Percentiles rank a stretch among this genome's conserved stretches.
These are phyloP conservation scores for Diplosoma virens DNA, from an alignment of 23 tunicate species.

Conservation along the genomic window DNA sequence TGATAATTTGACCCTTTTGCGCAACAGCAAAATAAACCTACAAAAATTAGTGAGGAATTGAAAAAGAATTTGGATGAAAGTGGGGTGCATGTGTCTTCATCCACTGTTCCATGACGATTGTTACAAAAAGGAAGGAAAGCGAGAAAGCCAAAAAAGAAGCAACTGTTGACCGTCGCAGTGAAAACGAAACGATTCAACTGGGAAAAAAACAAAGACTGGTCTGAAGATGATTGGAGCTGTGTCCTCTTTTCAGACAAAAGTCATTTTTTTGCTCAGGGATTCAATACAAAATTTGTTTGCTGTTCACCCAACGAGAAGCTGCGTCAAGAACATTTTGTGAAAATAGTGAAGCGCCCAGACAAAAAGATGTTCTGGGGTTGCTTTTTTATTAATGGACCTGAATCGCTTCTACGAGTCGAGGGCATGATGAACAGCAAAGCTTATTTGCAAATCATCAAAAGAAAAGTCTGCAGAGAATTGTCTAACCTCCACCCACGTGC, in stretches of 20 bases:
- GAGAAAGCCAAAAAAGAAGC: conserved; percentile 23
- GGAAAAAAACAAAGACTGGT: conserved; percentile 5
- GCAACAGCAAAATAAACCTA: conserved; percentile 17
- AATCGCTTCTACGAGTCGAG: neutral
- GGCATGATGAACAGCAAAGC: neutral
- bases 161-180: conserved; percentile 24
- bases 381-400: conserved; percentile 10
- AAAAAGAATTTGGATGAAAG: conserved; percentile 9
- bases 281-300: neutral
- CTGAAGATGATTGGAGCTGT: neutral
- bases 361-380: conserved; percentile 14
- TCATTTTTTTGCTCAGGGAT: neutral
- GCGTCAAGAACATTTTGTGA: conserved; percentile 15
- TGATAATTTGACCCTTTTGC: conserved; percentile 4
- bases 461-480: too few species aligned
- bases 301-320: conserved; percentile 19
- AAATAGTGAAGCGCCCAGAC: conserved; percentile 9
- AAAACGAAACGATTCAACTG: conserved; percentile 23
- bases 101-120: conserved; percentile 12
- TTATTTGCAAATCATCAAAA: too few species aligned
- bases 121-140: too few species aligned
- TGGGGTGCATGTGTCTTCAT: conserved; percentile 25
- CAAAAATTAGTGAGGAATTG: conserved; percentile 20
- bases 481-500: too few species aligned
- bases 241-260: conserved; percentile 17